Conservation (phyloP, 2,797 vertebrate genomes). For the Lycodopsis pacificus region DNA sequence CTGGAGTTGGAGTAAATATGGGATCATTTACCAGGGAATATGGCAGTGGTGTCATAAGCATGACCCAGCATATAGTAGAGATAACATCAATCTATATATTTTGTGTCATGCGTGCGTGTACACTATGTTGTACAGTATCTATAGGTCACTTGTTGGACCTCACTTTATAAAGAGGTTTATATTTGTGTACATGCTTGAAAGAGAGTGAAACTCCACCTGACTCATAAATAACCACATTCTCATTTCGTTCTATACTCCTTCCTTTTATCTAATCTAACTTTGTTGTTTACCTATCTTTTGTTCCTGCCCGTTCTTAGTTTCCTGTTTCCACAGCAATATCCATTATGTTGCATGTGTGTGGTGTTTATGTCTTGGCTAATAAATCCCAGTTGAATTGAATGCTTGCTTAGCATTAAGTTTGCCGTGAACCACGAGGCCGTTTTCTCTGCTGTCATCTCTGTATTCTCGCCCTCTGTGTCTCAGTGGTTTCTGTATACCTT, state of each 20-base stretch:
- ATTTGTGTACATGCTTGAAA: neutral
- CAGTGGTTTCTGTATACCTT: neutral
- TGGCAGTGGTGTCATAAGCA: neutral
- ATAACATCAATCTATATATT: neutral
- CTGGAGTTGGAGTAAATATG: neutral
- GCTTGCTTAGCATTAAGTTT: slow-evolving; percentile 46
- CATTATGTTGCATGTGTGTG: slow-evolving; percentile 9
- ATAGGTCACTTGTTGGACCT: neutral
- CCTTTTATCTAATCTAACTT: neutral
- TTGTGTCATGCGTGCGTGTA: neutral
- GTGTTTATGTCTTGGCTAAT: slow-evolving; percentile 44
- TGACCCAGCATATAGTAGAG: neutral
- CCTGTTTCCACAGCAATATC: slow-evolving; percentile 9
- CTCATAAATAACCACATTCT: neutral
- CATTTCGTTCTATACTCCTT: no score
- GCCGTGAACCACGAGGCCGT: slow-evolving; percentile 20
- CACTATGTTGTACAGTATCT: neutral
- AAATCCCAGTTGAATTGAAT: slow-evolving; percentile 44
- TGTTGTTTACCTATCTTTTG: neutral
- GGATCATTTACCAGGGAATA: neutral
- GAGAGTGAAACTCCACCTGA: neutral
- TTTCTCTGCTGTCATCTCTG: slow-evolving; percentile 21
- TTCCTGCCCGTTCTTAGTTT: neutral
- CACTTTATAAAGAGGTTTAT: neutral
- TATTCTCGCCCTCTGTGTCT: neutral